Evolutionary conservation across 2,888 invertebrate genomes (phyloP).

Genomic region (Panorpa germanica): DNA sequence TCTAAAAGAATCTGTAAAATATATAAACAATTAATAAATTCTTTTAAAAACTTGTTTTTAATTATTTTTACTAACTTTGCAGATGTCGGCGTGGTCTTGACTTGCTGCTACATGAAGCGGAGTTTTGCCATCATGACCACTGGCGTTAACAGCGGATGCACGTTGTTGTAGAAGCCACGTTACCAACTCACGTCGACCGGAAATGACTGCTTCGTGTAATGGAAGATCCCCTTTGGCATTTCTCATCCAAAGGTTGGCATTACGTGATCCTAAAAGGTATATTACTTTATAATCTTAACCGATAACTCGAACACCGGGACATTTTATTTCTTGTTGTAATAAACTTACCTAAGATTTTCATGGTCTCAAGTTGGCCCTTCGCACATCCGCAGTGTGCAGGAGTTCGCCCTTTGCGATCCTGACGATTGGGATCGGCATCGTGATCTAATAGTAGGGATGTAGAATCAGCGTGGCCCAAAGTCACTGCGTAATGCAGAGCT

Average conservation of each 20-base stretch:
- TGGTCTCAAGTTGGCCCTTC: slow-evolving; percentile 82
- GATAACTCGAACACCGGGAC: neutral
- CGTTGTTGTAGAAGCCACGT: slow-evolving; percentile 73
- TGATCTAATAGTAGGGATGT: slow-evolving; percentile 74
- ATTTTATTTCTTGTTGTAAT: neutral
- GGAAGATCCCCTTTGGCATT: slow-evolving; percentile 91
- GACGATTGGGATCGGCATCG: slow-evolving; percentile 80
- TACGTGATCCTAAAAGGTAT: slow-evolving; percentile 42
- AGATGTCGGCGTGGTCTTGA: slow-evolving; percentile 85
- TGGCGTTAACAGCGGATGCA: slow-evolving; percentile 67
- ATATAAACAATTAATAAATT: neutral
- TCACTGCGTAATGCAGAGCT: slow-evolving; percentile 90
- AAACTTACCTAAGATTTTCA: slow-evolving; percentile 44
- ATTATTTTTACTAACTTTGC: slow-evolving; percentile 39
- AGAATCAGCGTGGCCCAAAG: slow-evolving; percentile 87
- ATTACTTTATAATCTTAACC: slow-evolving; percentile 1
- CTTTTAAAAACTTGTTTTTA: too few relatives aligned
- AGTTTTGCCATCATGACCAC: slow-evolving; percentile 85
- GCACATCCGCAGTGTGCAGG: slow-evolving; percentile 91
- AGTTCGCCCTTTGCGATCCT: slow-evolving; percentile 81
- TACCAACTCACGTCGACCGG: slow-evolving; percentile 74
- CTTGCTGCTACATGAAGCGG: slow-evolving; percentile 87
- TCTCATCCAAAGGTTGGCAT: slow-evolving; percentile 79
- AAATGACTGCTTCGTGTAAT: slow-evolving; percentile 87
- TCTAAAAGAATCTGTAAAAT: slow-evolving; percentile 47